Evolutionary conservation across 2,888 invertebrate genomes (phyloP).

Genomic region (Crocallis elinguaria): DNA sequence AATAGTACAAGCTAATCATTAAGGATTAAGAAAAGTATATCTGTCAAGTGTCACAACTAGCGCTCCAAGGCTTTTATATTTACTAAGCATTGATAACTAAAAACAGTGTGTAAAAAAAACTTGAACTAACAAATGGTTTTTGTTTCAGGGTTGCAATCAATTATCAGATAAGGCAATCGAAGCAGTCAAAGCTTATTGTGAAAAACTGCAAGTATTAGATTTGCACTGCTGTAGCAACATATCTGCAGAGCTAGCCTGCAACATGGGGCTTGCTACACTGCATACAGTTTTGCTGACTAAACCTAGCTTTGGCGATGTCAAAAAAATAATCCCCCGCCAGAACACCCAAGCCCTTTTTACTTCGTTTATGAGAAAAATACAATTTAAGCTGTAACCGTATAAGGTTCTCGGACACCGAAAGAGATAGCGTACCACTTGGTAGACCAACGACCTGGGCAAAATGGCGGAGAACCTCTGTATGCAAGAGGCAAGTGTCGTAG

Average conservation of each 20-base stretch:
- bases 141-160: slow-evolving; percentile 85
- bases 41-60: too few species aligned
- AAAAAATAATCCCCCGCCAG: slow-evolving; percentile 65
- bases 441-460: too few species aligned
- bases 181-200: slow-evolving; percentile 77
- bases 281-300: slow-evolving; percentile 79
- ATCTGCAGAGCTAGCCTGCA: slow-evolving; percentile 73
- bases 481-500: too few species aligned
- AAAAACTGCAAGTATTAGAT: slow-evolving; percentile 83
- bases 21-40: too few species aligned
- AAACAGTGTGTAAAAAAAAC: too few species aligned
- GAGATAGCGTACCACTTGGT: too few species aligned
- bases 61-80: too few species aligned
- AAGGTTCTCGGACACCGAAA: too few species aligned
- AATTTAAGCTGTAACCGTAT: too few species aligned
- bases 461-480: too few species aligned
- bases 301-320: slow-evolving; percentile 72
- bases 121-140: background rate
- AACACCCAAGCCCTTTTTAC: slow-evolving; percentile 73
- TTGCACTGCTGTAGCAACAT: slow-evolving; percentile 83
- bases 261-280: slow-evolving; percentile 70
- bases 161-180: slow-evolving; percentile 84
- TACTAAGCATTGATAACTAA: too few species aligned
- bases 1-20: too few species aligned
- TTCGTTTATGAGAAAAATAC: slow-evolving; percentile 68